Evolutionary conservation across 2,888 invertebrate genomes (phyloP).

Genomic region (Synanthedon andrenaeformis): DNA sequence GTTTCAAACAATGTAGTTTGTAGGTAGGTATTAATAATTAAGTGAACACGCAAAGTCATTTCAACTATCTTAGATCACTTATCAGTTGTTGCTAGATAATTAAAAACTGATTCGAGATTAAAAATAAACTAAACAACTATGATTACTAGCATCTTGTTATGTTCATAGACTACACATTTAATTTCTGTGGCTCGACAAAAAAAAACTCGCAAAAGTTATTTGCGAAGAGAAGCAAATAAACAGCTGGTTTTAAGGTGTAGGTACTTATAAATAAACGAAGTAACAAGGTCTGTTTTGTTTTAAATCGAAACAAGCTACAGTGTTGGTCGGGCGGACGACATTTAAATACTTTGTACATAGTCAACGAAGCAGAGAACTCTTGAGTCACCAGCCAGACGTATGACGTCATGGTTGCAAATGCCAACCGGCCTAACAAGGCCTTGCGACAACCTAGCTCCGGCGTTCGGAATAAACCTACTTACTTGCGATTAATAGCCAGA

Average conservation of each 20-base stretch:
- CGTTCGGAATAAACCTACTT: not conserved
- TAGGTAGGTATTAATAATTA: no score
- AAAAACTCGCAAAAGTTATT: not conserved
- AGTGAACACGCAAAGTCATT: conserved; percentile 17
- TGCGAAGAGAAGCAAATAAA: conserved; percentile 1
- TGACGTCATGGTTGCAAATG: conserved; percentile 53
- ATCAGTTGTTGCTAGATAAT: conserved; percentile 18
- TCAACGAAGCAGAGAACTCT: conserved; percentile 14
- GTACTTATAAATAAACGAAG: conserved; percentile 3
- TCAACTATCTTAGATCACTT: conserved; percentile 13
- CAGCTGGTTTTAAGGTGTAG: not conserved
- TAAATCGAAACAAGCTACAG: not conserved
- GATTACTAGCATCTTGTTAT: conserved; percentile 2
- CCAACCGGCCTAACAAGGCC: conserved; percentile 45
- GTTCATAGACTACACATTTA: not conserved
- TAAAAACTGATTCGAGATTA: conserved; percentile 14
- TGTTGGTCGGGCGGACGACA: not conserved
- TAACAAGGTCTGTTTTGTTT: not conserved
- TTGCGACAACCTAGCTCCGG: conserved; percentile 28
- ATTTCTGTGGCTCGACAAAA: not conserved
- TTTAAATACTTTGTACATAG: conserved; percentile 4
- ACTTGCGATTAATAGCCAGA: conserved; percentile 11
- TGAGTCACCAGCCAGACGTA: conserved; percentile 32
- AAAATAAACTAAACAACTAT: conserved; percentile 6
- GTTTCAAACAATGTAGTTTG: no score